Percentiles rank a stretch among this genome's conserved stretches.
phyloP scores from a whole-genome alignment of 1,140 invertebrate genomes.

The Doryteuthis pealeii region DNA sequence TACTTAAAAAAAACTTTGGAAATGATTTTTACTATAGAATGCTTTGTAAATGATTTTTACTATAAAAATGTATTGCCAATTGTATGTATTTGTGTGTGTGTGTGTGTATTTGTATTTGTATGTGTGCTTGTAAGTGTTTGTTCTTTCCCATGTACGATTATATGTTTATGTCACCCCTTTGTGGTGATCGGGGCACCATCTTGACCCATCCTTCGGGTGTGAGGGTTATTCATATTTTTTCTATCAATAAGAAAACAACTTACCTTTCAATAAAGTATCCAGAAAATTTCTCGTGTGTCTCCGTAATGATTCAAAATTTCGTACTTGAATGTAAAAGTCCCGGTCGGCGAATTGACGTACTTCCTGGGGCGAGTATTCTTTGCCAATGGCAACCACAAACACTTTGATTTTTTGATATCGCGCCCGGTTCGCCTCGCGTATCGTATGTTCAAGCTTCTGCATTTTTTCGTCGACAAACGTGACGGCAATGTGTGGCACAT shows the following conservation, averaged over 20 bases:
- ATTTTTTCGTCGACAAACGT: neutral
- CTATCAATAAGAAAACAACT: neutral
- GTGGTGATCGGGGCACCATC: too few species aligned
- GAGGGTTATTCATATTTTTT: too few species aligned
- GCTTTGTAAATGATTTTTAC: too few species aligned
- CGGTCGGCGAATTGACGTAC: neutral
- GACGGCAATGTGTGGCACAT: neutral
- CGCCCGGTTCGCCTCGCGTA: neutral
- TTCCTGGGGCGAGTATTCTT: neutral
- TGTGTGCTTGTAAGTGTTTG: too few species aligned
- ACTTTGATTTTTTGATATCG: neutral
- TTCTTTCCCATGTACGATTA: too few species aligned
- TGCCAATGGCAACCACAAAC: slow-evolving; percentile 7
- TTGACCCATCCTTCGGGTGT: too few species aligned
- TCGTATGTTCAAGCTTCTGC: neutral
- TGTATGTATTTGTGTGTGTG: too few species aligned
- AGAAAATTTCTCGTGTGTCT: neutral
- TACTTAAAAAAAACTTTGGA: too few species aligned
- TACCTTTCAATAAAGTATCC: neutral
- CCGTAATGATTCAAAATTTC: neutral
- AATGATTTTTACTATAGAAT: too few species aligned
- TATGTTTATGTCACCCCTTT: too few species aligned
- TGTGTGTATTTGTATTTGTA: too few species aligned
- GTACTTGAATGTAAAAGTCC: neutral
- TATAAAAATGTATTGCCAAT: too few species aligned